Conservation (phyloP, 1,140 invertebrate species). For the Anoplolepis gracilipes region DNA sequence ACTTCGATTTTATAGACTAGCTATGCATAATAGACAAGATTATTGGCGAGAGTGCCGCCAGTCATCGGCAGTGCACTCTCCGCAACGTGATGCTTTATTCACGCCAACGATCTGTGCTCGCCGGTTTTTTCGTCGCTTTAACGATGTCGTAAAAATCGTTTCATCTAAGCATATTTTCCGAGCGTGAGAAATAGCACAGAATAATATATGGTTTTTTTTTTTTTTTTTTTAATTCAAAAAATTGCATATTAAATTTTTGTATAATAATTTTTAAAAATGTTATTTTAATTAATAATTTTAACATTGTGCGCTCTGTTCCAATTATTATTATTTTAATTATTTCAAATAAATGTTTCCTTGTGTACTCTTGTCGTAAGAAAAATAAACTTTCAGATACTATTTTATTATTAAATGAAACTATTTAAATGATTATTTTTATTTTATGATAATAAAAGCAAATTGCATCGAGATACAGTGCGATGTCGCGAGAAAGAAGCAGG, state of each 20-base stretch:
- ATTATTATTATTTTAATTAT: no score
- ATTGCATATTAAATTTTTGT: not conserved
- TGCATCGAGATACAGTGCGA: not conserved
- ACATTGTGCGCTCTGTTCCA: no score
- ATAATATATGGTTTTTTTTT: not conserved
- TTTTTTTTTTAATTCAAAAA: not conserved
- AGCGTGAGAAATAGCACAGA: no score
- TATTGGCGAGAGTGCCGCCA: slow-evolving; percentile 51
- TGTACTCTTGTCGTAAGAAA: no score
- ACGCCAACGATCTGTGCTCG: slow-evolving; percentile 20
- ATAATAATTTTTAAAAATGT: no score
- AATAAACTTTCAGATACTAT: no score
- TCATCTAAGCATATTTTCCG: slow-evolving; percentile 6
- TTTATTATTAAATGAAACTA: no score
- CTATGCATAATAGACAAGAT: slow-evolving; percentile 62
- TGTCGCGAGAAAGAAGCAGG: not conserved
- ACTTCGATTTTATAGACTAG: slow-evolving; percentile 61
- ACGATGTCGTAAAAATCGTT: slow-evolving; percentile 42
- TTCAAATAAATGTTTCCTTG: no score
- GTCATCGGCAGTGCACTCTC: slow-evolving; percentile 40
- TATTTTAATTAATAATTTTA: no score
- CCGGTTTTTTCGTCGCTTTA: slow-evolving; percentile 43
- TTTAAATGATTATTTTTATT: no score
- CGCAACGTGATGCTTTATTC: slow-evolving; percentile 48
- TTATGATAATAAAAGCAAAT: slow-evolving; percentile 43